Evolutionary conservation across 2,888 invertebrate species (phyloP).

Genomic region (Cephus spinipes): DNA sequence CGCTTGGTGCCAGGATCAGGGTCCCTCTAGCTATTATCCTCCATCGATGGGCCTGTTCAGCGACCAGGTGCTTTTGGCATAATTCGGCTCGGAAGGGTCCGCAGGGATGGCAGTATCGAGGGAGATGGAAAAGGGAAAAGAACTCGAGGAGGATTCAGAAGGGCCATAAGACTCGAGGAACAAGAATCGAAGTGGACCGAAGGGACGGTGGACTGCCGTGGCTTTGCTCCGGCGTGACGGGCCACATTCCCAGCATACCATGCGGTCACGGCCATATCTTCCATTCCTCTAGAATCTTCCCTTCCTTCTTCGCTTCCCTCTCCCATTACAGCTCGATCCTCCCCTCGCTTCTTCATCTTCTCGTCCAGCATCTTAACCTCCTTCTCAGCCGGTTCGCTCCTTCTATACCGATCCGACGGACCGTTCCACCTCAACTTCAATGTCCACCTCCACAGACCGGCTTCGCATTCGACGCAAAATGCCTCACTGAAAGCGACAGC

Average conservation of each 20-base stretch:
- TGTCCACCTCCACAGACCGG: constrained; percentile 14
- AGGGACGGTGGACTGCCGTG: constrained; percentile 38
- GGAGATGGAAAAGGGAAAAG: neutral
- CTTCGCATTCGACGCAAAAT: constrained; percentile 24
- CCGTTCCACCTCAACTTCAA: constrained; percentile 17
- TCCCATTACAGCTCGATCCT: constrained; percentile 26
- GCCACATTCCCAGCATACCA: constrained; percentile 64
- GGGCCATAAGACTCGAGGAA: neutral
- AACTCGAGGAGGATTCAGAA: neutral
- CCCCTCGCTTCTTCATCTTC: constrained; percentile 27
- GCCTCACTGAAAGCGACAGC: constrained; percentile 42
- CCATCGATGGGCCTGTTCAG: constrained; percentile 10
- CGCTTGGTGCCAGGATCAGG: constrained; percentile 18
- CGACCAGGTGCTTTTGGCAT: constrained; percentile 23
- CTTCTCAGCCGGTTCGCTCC: constrained; percentile 10
- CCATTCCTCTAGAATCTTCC: constrained; percentile 60
- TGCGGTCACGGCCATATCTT: constrained; percentile 65
- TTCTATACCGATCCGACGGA: constrained; percentile 13
- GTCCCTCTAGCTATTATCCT: constrained; percentile 14
- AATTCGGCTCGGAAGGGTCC: neutral
- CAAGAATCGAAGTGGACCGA: constrained; percentile 51
- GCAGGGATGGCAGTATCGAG: neutral
- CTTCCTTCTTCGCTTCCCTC: constrained; percentile 29
- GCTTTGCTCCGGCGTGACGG: constrained; percentile 61
- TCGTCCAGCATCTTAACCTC: constrained; percentile 14